These are phyloP conservation scores for Ancistrus triradiatus DNA, from an alignment of 2,113 vertebrate species.

Conservation along the genomic window DNA sequence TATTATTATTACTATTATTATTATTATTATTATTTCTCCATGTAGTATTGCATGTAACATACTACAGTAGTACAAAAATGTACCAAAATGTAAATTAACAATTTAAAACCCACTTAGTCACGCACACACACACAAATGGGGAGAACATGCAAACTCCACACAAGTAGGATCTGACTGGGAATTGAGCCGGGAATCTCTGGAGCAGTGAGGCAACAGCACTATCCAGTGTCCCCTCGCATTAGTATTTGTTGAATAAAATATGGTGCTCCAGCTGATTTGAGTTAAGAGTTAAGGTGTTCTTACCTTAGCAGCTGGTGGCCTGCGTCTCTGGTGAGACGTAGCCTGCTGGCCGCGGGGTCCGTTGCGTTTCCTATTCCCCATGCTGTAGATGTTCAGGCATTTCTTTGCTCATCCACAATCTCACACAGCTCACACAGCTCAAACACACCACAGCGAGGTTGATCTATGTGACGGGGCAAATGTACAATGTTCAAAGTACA, in stretches of 20 bases:
- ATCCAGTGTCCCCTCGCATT: too few relatives aligned
- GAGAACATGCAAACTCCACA: too few relatives aligned
- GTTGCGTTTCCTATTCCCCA: slow-evolving; percentile 34
- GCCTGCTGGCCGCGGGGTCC: slow-evolving; percentile 26
- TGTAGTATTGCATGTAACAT: too few relatives aligned
- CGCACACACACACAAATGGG: background rate
- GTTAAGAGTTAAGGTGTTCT: background rate
- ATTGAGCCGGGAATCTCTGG: too few relatives aligned
- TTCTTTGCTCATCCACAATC: background rate
- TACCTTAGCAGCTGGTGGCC: slow-evolving; percentile 16
- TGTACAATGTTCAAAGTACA: slow-evolving; percentile 32
- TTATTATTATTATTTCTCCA: too few relatives aligned
- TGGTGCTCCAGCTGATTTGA: too few relatives aligned
- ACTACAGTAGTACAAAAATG: too few relatives aligned
- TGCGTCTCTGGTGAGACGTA: slow-evolving; percentile 12
- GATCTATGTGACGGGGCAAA: slow-evolving; percentile 17
- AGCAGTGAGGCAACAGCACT: too few relatives aligned
- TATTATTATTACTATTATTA: too few relatives aligned
- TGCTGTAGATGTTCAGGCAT: slow-evolving; percentile 2
- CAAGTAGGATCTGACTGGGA: too few relatives aligned
- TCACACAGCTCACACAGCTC: background rate
- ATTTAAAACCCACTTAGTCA: background rate
- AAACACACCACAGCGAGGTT: slow-evolving; percentile 3
- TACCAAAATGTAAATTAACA: background rate
- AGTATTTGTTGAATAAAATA: too few relatives aligned